These are phyloP conservation scores for Heterotis niloticus DNA, from an alignment of 2,113 vertebrate species.

Conservation along the genomic window DNA sequence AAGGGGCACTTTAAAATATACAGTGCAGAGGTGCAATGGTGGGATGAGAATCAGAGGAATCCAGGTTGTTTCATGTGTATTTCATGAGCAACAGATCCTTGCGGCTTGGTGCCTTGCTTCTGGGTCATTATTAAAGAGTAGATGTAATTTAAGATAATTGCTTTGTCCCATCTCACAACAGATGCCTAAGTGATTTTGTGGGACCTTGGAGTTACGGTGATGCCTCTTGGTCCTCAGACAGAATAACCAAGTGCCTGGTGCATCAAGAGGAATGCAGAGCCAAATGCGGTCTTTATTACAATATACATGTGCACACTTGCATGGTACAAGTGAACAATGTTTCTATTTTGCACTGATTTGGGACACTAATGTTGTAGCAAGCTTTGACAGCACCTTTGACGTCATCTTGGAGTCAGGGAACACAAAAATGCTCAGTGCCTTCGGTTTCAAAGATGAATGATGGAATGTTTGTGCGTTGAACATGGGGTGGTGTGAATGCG, in stretches of 20 bases:
- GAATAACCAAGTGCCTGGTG: neutral
- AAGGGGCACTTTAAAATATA: neutral
- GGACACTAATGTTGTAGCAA: neutral
- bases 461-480: neutral
- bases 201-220: neutral
- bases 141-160: constrained; percentile 29
- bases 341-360: neutral
- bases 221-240: neutral
- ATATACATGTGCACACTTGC: neutral
- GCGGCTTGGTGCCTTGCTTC: constrained; percentile 2
- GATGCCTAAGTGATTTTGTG: constrained; percentile 23
- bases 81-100: constrained; percentile 17
- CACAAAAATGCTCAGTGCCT: neutral
- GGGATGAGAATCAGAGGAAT: neutral
- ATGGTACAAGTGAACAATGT: neutral
- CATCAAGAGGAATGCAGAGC: constrained; percentile 2
- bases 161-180: constrained; percentile 23
- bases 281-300: neutral
- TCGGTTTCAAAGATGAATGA: neutral
- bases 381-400: neutral
- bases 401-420: neutral
- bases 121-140: constrained; percentile 24
- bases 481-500: neutral
- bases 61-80: constrained; percentile 23
- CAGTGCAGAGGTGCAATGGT: constrained; percentile 1